Percentiles rank a stretch among this genome's conserved stretches.
Evolutionary conservation across 2,888 invertebrate species (phyloP).

Genomic region (Ichneumon xanthorius): DNA sequence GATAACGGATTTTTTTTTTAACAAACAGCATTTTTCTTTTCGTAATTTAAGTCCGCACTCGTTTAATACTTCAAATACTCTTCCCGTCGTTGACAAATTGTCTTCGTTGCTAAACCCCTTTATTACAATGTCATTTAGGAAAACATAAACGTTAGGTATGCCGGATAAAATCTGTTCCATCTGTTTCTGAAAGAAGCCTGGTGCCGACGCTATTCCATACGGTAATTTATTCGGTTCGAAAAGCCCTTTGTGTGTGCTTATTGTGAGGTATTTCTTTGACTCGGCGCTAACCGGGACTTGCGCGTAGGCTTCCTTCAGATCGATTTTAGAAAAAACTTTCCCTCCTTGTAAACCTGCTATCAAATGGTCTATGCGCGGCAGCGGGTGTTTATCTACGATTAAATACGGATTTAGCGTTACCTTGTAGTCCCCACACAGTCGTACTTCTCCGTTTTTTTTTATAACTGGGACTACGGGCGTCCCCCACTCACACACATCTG

Average conservation of each 20-base stretch:
- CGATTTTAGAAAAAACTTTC: constrained; percentile 67
- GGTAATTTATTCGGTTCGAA: constrained; percentile 40
- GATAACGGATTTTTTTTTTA: constrained; percentile 12
- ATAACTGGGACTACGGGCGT: constrained; percentile 75
- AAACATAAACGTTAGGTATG: constrained; percentile 37
- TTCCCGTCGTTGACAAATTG: constrained; percentile 14
- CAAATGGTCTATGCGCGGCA: constrained; percentile 68
- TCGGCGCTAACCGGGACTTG: constrained; percentile 52
- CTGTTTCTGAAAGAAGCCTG: constrained; percentile 61
- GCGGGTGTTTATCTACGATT: constrained; percentile 61
- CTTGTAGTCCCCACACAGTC: constrained; percentile 76
- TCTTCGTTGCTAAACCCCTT: constrained; percentile 16
- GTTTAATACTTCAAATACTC: constrained; percentile 35
- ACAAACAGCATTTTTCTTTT: constrained; percentile 27
- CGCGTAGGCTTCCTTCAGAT: constrained; percentile 6
- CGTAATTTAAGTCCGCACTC: constrained; percentile 25
- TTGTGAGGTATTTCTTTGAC: constrained; percentile 46
- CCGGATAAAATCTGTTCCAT: constrained; percentile 54
- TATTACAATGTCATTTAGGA: constrained; percentile 51
- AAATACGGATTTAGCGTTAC: constrained; percentile 69
- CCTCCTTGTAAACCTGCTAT: constrained; percentile 68
- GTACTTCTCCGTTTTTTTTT: constrained; percentile 70
- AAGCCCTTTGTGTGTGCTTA: constrained; percentile 59
- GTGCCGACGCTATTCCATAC: constrained; percentile 55
- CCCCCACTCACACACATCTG: constrained; percentile 73